Evolutionary conservation across 2,888 invertebrate genomes (phyloP), one percentile per base, ranked within the genome.

Genomic region (Ephialtes manifestator): DNA sequence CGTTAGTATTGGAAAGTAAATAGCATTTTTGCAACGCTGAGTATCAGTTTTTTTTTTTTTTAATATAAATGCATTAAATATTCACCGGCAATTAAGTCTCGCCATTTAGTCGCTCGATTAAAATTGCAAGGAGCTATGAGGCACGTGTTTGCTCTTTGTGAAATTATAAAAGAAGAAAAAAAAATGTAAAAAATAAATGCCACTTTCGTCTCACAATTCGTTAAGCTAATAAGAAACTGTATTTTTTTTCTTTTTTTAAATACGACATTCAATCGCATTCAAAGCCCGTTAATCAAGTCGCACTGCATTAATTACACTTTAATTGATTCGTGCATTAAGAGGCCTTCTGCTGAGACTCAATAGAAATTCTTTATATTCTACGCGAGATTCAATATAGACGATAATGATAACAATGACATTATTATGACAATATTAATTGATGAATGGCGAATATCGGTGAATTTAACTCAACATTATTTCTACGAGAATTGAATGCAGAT

Each of bases 381-480:
- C 28, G 31, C 68, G 58, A 48, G 68, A 68, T 51, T 65, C 35
- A 70, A 70, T 74, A 53, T 63, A 68, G 75, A 79, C 53, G 68
- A 70, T 51, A 65, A 60, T 72, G 68, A 77, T 60, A 53, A 46
- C 46, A n/a, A 72, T 72, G 70, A 72, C 77, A 71, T 84, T 71
- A 39, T 55, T 51, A 20, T 39, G 39, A 31, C 46, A n/a, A 75
- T 31, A 46, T 39, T 39, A 75, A 71, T 55, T 20, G 28, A 78
- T 18, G 60, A 35, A 71, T 60, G 31, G 18, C 31, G 20, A 71
- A 71, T 39, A 24, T 28, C 51, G 48, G 60, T n/a, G 35, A 91
- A 90, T 91, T 89, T 79, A 84, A 86, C 88, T 88, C 88, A 87
- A 90, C 86, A 86, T 87, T 87, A 89, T 85, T 89, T 83, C 89